phyloP scores from a whole-genome alignment of 1,140 invertebrate genomes.

The Bilobella aurantiaca region DNA sequence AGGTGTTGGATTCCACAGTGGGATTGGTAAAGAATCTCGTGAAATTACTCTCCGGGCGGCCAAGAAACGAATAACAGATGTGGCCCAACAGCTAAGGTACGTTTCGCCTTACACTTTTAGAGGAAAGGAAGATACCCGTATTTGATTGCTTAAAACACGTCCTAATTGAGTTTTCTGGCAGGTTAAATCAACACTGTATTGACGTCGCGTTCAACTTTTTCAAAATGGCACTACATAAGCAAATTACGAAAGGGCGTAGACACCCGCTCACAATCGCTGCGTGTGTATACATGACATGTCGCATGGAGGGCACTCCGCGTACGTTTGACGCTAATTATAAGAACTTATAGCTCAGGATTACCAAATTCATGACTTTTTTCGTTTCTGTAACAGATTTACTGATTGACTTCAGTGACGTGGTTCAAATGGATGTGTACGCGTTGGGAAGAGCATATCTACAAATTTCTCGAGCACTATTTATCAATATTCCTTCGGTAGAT shows the following conservation, averaged over 20 bases:
- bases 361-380: constrained; percentile 20
- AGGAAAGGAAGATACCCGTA: neutral
- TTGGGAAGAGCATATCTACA: constrained; percentile 84
- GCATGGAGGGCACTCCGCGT: constrained; percentile 86
- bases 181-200: constrained; percentile 78
- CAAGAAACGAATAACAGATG: constrained; percentile 62
- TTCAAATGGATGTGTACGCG: constrained; percentile 92
- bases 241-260: constrained; percentile 82
- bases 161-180: constrained; percentile 34
- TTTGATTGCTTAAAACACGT: too few species aligned
- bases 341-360: too few species aligned
- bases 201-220: constrained; percentile 93
- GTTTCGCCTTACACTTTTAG: constrained; percentile 4
- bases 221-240: constrained; percentile 80
- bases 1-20: constrained; percentile 63
- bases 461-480: constrained; percentile 75
- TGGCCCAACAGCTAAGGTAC: constrained; percentile 62
- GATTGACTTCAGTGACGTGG: constrained; percentile 95
- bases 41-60: constrained; percentile 82
- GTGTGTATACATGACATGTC: constrained; percentile 93
- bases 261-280: constrained; percentile 88
- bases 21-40: constrained; percentile 72
- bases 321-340: constrained; percentile 48
- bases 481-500: constrained; percentile 86
- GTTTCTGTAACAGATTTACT: constrained; percentile 60